Evolutionary conservation across 2,888 invertebrate species (phyloP).

Genomic region (Ophion ellenae): DNA sequence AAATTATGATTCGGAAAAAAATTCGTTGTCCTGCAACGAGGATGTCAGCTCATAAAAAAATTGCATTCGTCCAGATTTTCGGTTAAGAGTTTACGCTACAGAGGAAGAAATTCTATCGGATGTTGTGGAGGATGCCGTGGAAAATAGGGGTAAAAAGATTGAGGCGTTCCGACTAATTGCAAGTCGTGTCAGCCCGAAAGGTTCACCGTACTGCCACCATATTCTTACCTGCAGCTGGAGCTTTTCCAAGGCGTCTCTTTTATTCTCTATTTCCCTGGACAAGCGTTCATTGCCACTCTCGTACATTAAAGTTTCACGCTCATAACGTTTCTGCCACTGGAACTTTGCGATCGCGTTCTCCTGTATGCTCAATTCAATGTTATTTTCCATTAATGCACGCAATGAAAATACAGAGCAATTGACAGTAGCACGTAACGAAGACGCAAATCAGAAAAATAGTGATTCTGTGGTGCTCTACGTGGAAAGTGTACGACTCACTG

Average conservation of each 20-base stretch:
- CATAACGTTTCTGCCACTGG: conserved; percentile 82
- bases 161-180: neutral
- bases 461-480: neutral
- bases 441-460: neutral
- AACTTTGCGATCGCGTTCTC: conserved; percentile 78
- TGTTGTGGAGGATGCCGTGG: too few relatives aligned
- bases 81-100: too few relatives aligned
- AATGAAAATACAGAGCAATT: too few relatives aligned
- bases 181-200: neutral
- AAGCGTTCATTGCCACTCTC: conserved; percentile 80
- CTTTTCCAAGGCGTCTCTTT: conserved; percentile 76
- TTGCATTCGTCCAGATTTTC: too few relatives aligned
- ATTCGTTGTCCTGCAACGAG: too few relatives aligned
- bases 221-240: conserved; percentile 79
- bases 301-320: conserved; percentile 79
- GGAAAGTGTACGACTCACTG: conserved; percentile 70
- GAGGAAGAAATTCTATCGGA: too few relatives aligned
- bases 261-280: conserved; percentile 80
- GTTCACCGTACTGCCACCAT: neutral
- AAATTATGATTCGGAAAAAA: too few relatives aligned
- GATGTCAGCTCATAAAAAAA: too few relatives aligned
- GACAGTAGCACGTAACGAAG: too few relatives aligned
- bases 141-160: too few relatives aligned
- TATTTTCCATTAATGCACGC: neutral
- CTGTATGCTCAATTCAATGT: conserved; percentile 74